phyloP scores from a whole-genome alignment of 2,797 vertebrate genomes.

The Carapus acus region DNA sequence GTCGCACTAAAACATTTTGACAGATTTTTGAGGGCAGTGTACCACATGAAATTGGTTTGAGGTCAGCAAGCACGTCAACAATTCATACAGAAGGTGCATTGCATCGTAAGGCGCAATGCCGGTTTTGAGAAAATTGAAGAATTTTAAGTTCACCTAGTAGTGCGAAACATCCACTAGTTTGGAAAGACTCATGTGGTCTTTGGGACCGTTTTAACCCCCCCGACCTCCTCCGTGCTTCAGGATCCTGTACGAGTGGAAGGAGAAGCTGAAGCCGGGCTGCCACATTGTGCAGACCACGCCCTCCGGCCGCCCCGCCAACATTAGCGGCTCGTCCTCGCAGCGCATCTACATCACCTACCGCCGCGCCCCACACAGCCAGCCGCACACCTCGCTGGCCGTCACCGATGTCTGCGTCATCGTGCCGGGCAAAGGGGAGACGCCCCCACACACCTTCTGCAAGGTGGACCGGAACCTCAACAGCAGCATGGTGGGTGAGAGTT shows the following conservation, averaged over 20 bases:
- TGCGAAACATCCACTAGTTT: no score
- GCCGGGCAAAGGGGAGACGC: constrained; percentile 91
- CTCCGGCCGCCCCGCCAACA: constrained; percentile 89
- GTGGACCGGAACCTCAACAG: constrained; percentile 98
- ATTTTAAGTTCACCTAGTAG: no score
- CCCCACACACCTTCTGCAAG: constrained; percentile 97
- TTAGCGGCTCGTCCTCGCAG: constrained; percentile 90
- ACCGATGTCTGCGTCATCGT: constrained; percentile 96
- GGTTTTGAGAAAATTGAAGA: no score
- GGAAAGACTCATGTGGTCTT: no score
- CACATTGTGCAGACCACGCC: constrained; percentile 94
- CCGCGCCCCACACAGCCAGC: constrained; percentile 85
- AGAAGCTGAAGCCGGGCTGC: constrained; percentile 92
- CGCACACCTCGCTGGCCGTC: constrained; percentile 88
- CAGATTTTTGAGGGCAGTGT: no score
- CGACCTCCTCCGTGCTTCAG: no score
- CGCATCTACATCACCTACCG: constrained; percentile 94
- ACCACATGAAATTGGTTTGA: no score
- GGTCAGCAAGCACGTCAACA: no score
- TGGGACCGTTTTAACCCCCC: no score
- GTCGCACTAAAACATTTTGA: no score
- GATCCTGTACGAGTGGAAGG: constrained; percentile 94
- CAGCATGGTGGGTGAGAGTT: constrained; percentile 84
- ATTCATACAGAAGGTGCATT: no score
- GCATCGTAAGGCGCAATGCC: no score